A percentile compares a stretch with the other conserved stretches of the same genome.
Conservation (phyloP, 1,140 invertebrate genomes). For the Aphidius gifuensis region DNA sequence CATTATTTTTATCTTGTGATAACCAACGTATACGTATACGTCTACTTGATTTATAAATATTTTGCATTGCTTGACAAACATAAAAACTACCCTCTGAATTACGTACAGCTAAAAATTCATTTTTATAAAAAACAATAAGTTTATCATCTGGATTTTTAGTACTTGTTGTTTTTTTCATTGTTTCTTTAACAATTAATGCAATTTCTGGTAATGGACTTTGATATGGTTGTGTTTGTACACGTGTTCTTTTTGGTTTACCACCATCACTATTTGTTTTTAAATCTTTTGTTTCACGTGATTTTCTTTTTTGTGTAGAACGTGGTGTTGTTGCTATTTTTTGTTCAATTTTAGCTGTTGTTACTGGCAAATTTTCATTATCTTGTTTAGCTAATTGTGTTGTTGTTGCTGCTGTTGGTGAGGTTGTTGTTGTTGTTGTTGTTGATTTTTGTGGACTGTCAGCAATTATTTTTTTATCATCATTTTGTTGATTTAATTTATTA, state of each 20-base stretch:
- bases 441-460: too few relatives aligned
- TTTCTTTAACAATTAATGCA: constrained; percentile 67
- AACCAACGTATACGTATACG: constrained; percentile 88
- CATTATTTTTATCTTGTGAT: constrained; percentile 67
- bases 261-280: constrained; percentile 45
- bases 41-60: constrained; percentile 79
- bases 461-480: too few relatives aligned
- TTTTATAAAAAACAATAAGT: constrained; percentile 80
- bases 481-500: too few relatives aligned
- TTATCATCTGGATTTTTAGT: constrained; percentile 72
- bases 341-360: constrained; percentile 33
- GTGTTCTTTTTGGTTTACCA: constrained; percentile 58
- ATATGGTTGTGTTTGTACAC: constrained; percentile 72
- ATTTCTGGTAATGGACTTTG: constrained; percentile 77
- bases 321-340: constrained; percentile 32
- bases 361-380: constrained; percentile 14
- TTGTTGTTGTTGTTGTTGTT: constrained; percentile 26
- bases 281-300: constrained; percentile 49
- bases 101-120: constrained; percentile 85
- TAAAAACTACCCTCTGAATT: constrained; percentile 87
- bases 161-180: constrained; percentile 61
- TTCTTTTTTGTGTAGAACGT: constrained; percentile 43
- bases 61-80: constrained; percentile 86
- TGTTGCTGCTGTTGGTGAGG: constrained; percentile 24
- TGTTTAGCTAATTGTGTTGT: constrained; percentile 27